Percentiles rank a stretch among this genome's conserved stretches.
phyloP scores from a whole-genome alignment of 2,888 invertebrate species.

The Drosophila flavopinicola region DNA sequence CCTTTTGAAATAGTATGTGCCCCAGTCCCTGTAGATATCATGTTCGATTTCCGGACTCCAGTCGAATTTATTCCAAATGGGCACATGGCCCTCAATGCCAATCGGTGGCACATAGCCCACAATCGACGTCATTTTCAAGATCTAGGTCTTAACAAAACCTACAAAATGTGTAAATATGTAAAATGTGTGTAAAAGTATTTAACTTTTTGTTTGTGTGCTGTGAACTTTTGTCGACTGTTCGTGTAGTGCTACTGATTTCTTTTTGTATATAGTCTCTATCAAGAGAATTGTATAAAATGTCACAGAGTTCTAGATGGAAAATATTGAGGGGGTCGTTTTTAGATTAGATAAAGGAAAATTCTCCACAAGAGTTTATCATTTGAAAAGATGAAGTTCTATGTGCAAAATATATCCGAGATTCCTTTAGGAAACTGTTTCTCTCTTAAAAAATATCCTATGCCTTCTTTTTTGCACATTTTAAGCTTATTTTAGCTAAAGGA shows the following conservation, averaged over 20 bases:
- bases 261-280: neutral
- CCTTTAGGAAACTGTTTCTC: too few species aligned
- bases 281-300: neutral
- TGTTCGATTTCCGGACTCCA: constrained; percentile 77
- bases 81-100: constrained; percentile 15
- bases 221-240: neutral
- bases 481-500: too few species aligned
- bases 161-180: constrained; percentile 4
- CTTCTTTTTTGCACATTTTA: too few species aligned
- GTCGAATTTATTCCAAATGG: constrained; percentile 72
- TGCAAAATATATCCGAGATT: too few species aligned
- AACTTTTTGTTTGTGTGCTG: neutral
- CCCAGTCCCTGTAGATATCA: constrained; percentile 82
- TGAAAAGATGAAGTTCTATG: too few species aligned
- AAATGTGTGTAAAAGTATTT: constrained; percentile 11
- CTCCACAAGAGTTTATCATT: too few species aligned
- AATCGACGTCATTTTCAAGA: constrained; percentile 55
- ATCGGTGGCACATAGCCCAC: constrained; percentile 30
- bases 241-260: constrained; percentile 13
- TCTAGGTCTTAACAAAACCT: neutral
- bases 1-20: constrained; percentile 77
- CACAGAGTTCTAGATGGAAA: constrained; percentile 34
- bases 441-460: too few species aligned
- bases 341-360: too few species aligned
- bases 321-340: neutral